These are phyloP conservation scores for Henricia sp. DNA, from an alignment of 53 echinoderm and acorn worm species.

Conservation along the genomic window DNA sequence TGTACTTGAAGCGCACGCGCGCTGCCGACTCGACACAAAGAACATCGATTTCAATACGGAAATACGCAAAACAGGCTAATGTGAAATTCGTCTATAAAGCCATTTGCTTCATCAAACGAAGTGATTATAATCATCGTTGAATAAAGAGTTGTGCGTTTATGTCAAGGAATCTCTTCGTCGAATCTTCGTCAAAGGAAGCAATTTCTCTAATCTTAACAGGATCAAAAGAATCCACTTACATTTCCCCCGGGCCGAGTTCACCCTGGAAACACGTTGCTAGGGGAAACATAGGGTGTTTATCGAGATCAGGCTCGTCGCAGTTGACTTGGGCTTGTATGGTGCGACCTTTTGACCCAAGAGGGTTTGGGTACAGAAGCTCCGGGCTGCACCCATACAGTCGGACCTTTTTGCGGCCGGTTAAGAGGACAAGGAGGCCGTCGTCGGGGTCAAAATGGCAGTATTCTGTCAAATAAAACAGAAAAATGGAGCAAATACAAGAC, in stretches of 20 bases:
- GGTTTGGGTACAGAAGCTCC: conserved; percentile 79
- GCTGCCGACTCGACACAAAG: too few species aligned
- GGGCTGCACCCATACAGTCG: conserved; percentile 80
- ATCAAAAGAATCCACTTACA: conserved; percentile 81
- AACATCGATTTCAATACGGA: too few species aligned
- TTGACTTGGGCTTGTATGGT: conserved; percentile 89
- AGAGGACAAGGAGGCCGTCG: conserved; percentile 79
- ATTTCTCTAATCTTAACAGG: too few species aligned
- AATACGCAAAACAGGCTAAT: too few species aligned
- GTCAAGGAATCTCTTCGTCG: too few species aligned
- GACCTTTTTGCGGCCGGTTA: conserved; percentile 70
- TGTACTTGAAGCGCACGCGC: too few species aligned
- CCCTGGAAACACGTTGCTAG: conserved; percentile 67
- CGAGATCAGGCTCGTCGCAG: conserved; percentile 74
- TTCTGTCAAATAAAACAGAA: conserved; percentile 57
- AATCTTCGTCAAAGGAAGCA: too few species aligned
- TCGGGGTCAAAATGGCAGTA: conserved; percentile 90
- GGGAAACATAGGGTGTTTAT: conserved; percentile 62
- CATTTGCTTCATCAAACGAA: too few species aligned
- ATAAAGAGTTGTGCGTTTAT: too few species aligned
- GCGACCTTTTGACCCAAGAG: conserved; percentile 78
- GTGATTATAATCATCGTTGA: too few species aligned
- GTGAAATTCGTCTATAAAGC: too few species aligned
- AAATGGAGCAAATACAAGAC: not conserved
- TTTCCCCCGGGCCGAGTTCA: conserved; percentile 76